Conservation (phyloP, 2,113 vertebrate species). For the Budorcas taxicolor region DNA sequence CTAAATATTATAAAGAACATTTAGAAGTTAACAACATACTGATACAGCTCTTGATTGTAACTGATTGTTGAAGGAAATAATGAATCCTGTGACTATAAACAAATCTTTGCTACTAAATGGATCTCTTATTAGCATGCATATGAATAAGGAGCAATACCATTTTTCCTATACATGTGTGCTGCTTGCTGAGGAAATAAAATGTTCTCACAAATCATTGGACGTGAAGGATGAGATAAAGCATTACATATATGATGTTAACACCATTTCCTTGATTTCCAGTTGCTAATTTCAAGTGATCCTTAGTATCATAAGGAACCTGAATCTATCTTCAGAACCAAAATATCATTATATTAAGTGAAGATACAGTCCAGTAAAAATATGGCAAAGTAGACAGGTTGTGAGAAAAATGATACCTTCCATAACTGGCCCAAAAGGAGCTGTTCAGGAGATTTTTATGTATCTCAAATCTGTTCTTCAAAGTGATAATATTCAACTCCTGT, state of each 20-base stretch:
- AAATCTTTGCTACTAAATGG: neutral
- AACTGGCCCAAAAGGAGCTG: neutral
- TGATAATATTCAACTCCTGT: neutral
- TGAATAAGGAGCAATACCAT: neutral
- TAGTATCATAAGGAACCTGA: neutral
- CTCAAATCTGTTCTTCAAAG: neutral
- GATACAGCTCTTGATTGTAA: neutral
- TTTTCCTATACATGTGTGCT: neutral
- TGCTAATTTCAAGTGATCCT: conserved; percentile 25
- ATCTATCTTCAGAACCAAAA: neutral
- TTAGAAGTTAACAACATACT: neutral
- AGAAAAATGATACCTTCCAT: neutral
- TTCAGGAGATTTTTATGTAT: neutral
- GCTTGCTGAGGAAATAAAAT: neutral
- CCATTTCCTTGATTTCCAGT: neutral
- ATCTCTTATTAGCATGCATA: neutral
- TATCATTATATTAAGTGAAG: neutral
- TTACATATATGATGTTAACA: neutral
- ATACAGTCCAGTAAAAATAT: neutral
- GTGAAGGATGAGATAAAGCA: neutral
- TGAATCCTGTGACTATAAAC: neutral
- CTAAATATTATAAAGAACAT: neutral
- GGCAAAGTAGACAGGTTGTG: neutral
- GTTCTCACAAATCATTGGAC: neutral
- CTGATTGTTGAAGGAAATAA: neutral